Conservation (phyloP, 2,113 vertebrate genomes). For the Tamias sibiricus region DNA sequence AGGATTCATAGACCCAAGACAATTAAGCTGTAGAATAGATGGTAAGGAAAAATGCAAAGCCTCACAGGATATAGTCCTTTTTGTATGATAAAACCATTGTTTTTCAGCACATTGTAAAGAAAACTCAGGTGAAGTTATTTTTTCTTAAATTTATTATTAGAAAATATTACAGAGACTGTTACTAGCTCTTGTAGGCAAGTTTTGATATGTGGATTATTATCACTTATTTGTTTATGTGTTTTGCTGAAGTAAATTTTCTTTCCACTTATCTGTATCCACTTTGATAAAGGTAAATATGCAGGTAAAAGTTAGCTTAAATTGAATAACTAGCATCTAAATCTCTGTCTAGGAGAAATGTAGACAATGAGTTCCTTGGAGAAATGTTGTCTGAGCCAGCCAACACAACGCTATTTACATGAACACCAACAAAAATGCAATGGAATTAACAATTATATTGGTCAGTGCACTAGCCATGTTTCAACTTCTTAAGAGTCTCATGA, state of each 20-base stretch:
- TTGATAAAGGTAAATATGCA: background rate
- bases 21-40: slow-evolving; percentile 36
- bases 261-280: background rate
- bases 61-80: background rate
- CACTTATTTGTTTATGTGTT: slow-evolving; percentile 1
- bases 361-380: background rate
- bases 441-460: background rate
- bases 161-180: background rate
- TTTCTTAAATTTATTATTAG: slow-evolving; percentile 29
- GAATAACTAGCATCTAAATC: background rate
- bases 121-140: background rate
- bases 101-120: background rate
- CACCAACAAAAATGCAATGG: background rate
- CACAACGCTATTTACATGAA: background rate
- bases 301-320: slow-evolving; percentile 1
- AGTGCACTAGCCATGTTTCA: background rate
- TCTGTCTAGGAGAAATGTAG: background rate
- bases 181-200: background rate
- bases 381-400: background rate
- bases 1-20: background rate
- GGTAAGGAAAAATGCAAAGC: background rate
- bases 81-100: background rate
- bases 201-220: background rate
- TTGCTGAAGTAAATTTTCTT: background rate
- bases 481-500: background rate